Base-by-base conservation (phyloP, 2,113 vertebrate genomes). In the Nesogale talazaci region DNA sequence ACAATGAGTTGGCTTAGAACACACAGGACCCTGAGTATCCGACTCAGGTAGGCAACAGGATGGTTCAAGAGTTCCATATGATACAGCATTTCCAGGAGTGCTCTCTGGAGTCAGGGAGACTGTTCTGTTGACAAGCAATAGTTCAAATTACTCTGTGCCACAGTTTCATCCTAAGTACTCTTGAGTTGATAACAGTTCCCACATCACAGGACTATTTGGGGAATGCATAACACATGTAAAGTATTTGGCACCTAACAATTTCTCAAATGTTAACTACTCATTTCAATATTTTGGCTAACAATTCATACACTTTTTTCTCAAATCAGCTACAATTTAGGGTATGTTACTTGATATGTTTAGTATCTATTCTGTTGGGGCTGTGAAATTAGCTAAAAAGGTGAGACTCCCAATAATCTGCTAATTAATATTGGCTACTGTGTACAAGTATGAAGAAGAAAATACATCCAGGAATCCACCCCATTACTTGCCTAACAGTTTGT, bases 221-320 rank as follows among this genome's bases (percentile, higher is more conserved):
- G 57, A n/a, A 34, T 67, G 46, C 31, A 57, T 25, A 52, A 70
- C 0, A 11, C 31, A 20, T 12, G 4, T 14, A 69, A 57, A 83
- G 29, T 57, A 27, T 34, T 75, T 74, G 42, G 57, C 8, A 69
- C 23, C 22, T 17, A 34, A 36, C 20, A 81, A 88, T n/a, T 42
- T 80, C 75, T 85, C 42, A 77, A 76, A 74, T 20, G 14, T 69
- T 83, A 90, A 59, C 76, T 74, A 57, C 80, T 76, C 20, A 61
- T 52, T 76, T 83, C 38, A 20, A 22, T 74, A 70, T 63, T 83
- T 88, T 92, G 34, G 61, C 52, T 9, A 75, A 59, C 76, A 81
- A 31, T 56, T 94, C 52, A 72, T 86, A 74, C 87, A 84, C 82
- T n/a, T 36, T 57, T 92, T 85, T 27, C 67, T 57, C 79, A 85